Evolutionary conservation across 2,888 invertebrate genomes (phyloP), one percentile per base, ranked within the genome.

Genomic region (Melikaiella ostensackeni): DNA sequence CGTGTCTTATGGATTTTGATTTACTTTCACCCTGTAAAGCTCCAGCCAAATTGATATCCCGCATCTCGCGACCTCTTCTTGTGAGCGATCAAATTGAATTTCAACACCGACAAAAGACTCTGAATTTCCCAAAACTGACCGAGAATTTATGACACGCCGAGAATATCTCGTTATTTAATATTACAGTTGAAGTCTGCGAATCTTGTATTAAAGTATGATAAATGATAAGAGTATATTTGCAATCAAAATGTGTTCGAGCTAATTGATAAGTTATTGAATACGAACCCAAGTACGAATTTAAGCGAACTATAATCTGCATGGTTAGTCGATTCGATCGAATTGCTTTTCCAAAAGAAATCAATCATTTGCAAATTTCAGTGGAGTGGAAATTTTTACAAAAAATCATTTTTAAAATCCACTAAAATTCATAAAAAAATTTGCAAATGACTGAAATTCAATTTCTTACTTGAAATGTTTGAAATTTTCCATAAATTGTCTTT

Each of bases 191-290:
- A 27, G 19, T 70, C 46, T 66, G 66, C 42, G 9, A 42, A 42
- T 24, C 19, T 66, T 66, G 27, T 66, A 70, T n/a, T 70, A 50
- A 70, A 19, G 27, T 38, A 66, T 27, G 38, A 64, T 42, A 46
- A 50, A 42, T 27, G n/a, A 70, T 70, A 50, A 50, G 50, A 66
- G 42, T 42, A 46, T 70, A 70, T 70, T 70, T 70, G 70, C 50
- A 50, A 70, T 70, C 42, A 70, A 70, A 70, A 46, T 70, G 70
- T 70, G 70, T 70, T 70, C 70, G 50, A 50, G 50, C n/a, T 70
- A 70, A 70, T 50, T 70, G 6, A 70, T 70, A 70, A 70, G 70
- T 50, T 50, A 66, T 19, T 66, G 66, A n/a, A 50, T 66, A 64
- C 38, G 24, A 64, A 33, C n/a, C 46, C n/a, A 30, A 46, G 27